Evolutionary conservation across 1,140 invertebrate species (phyloP).

Genomic region (Dolichoris vasculosae): DNA sequence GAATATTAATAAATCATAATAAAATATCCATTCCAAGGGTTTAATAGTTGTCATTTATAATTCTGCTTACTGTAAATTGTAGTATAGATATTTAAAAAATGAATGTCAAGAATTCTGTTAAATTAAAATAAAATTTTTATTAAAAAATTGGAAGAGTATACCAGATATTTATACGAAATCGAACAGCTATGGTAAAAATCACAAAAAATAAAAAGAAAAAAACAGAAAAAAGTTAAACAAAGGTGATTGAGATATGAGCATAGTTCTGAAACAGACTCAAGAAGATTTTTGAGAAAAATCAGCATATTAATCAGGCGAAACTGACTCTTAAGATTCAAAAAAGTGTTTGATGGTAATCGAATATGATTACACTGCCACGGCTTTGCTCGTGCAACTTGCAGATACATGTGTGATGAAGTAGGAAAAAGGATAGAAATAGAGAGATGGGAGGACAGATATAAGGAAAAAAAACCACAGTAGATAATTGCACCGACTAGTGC

Average conservation of each 20-base stretch:
- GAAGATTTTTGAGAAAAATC: background rate
- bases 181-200: background rate
- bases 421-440: background rate
- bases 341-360: background rate
- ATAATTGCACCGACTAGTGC: slow-evolving; percentile 39
- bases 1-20: background rate
- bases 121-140: slow-evolving; percentile 38
- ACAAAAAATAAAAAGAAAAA: background rate
- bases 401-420: background rate
- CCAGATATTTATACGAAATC: background rate
- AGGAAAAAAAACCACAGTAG: slow-evolving; percentile 2
- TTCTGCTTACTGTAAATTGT: background rate
- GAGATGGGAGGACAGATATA: background rate
- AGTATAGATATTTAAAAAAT: background rate
- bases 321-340: background rate
- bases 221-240: background rate
- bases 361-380: background rate
- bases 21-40: background rate
- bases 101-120: background rate
- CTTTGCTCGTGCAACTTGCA: background rate
- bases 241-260: too few relatives aligned
- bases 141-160: slow-evolving; percentile 3
- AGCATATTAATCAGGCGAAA: background rate
- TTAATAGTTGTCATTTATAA: background rate
- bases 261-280: too few relatives aligned